Evolutionary conservation across 2,797 vertebrate genomes (phyloP), one percentile per base, ranked within the genome.

Genomic region (Momotus momota): DNA sequence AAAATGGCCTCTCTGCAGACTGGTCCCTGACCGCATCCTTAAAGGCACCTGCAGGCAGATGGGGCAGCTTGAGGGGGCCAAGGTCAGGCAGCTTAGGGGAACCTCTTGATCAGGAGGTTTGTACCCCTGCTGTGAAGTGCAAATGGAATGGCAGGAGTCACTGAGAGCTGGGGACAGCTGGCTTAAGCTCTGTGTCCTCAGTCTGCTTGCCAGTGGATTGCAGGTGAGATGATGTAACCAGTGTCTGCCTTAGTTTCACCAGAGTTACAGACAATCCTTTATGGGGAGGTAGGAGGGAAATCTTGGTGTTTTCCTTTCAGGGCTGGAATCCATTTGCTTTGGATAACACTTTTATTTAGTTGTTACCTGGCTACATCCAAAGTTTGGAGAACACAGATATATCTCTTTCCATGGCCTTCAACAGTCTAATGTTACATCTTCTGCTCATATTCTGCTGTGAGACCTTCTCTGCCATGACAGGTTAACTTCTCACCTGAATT

Each of bases 81-180:
- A 40, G 45, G 27, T 31, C 0, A 1, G 52, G 9, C 54, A 71
- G 65, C 60, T 48, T 9, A 14, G 65, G 15, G 16, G 14, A 85
- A 29, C 12, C 46, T 41, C 67, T 43, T 26, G 9, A 17, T 17
- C 5, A 2, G 29, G 29, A 81, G 52, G 22, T 66, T 72, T 69
- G 54, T 75, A 43, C 4, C 57, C 23, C 70, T 45, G 58, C 2
- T 5, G 41, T 52, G 31, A 80, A 9, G 1, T 6, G 52, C 52
- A 81, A 73, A 54, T 22, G 58, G 62, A 20, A 31, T 79, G 35
- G 62, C 69, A 67, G 41, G 55, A 72, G 57, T 20, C 46, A 40
- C 10, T 0, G 0, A 58, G 35, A 40, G 10, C 7, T 48, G 51
- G 20, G 61, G 19, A 31, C 0, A 8, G 33, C 8, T 66, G 51